Conservation (phyloP, 2,113 vertebrate genomes). For the Hyperoodon ampullatus region DNA sequence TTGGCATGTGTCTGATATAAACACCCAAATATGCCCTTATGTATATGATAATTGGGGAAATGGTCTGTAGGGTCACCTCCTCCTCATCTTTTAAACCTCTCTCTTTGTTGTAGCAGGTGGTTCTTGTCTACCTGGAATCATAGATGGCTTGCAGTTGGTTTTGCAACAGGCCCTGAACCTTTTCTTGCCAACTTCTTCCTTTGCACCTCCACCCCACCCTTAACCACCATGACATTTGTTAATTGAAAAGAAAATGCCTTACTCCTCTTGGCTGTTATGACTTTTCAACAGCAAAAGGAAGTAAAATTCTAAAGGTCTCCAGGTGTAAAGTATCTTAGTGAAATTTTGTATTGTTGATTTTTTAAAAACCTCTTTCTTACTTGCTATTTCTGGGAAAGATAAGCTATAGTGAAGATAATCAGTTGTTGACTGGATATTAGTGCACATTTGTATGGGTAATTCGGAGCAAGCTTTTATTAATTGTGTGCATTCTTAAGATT, state of each 20-base stretch:
- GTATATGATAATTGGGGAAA: slow-evolving; percentile 7
- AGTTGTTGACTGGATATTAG: not conserved
- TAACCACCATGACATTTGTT: slow-evolving; percentile 30
- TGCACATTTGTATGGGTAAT: not conserved
- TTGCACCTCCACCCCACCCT: not conserved
- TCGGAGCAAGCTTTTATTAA: slow-evolving; percentile 65
- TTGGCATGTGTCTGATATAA: not conserved
- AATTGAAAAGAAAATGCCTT: slow-evolving; percentile 60
- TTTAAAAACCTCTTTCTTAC: not conserved
- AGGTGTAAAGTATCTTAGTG: not conserved
- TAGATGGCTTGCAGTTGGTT: slow-evolving; percentile 81
- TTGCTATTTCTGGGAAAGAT: slow-evolving; percentile 21
- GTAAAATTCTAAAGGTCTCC: slow-evolving; percentile 8
- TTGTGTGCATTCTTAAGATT: slow-evolving; percentile 73
- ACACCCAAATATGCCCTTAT: not conserved
- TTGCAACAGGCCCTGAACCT: slow-evolving; percentile 83
- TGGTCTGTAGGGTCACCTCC: slow-evolving; percentile 2
- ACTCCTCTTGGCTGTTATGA: not conserved
- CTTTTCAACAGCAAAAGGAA: slow-evolving; percentile 56
- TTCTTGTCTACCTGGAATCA: slow-evolving; percentile 85
- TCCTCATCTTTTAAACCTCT: slow-evolving; percentile 62
- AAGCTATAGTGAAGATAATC: not conserved
- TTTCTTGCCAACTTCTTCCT: slow-evolving; percentile 76
- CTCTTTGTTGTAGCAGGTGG: slow-evolving; percentile 83
- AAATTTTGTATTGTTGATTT: not conserved